Evolutionary conservation across 2,797 vertebrate genomes (phyloP), one percentile per base, ranked within the genome.

Genomic region (Choloepus didactylus): DNA sequence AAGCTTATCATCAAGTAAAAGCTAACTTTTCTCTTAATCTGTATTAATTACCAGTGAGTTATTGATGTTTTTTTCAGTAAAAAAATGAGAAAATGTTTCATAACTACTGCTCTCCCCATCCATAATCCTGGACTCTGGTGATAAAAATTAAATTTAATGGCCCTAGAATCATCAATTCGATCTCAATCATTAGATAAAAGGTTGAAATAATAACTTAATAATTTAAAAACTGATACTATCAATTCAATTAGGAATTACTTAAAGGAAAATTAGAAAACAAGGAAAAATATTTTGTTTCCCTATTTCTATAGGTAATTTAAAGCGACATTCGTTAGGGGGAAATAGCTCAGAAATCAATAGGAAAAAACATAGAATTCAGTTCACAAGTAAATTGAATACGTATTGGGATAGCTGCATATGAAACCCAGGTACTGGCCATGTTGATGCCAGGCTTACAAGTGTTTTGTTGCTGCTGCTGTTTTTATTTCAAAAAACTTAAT

Each of bases 81-180:
- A 85, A 95, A 95, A 89, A 67, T 46, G 29, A 88, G 38, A 91
- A 56, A 60, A 27, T 72, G 80, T 92, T 94, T 94, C 29, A 76
- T 11, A 66, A 64, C 5, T 83, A 59, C 21, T 21, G 4, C 5
- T 62, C 6, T 18, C 83, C 5, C 25, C 27, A 93, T 72, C n/a
- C 27, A 73, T 89, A 87, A 93, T 73, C 16, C 44, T 93, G 27
- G 12, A 83, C 77, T 93, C 25, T 31, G 29, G 81, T 62, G 29
- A 82, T 77, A 89, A 96, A 95, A 92, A 86, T 94, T 41, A 93
- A 93, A 60, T 91, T 21, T 62, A 81, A 67, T 77, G 27, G 21
- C 31, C 35, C n/a, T 79, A 38, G 46, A 60, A 79, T 56, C n/a
- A 76, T 75, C 69, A 15, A 87, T 92, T 81, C 88, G 41, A 94